Percentiles rank a stretch among this genome's conserved stretches.
Evolutionary conservation across 92 coral and sea anemone species (phyloP).

Genomic region (Scolanthus callimorphus): DNA sequence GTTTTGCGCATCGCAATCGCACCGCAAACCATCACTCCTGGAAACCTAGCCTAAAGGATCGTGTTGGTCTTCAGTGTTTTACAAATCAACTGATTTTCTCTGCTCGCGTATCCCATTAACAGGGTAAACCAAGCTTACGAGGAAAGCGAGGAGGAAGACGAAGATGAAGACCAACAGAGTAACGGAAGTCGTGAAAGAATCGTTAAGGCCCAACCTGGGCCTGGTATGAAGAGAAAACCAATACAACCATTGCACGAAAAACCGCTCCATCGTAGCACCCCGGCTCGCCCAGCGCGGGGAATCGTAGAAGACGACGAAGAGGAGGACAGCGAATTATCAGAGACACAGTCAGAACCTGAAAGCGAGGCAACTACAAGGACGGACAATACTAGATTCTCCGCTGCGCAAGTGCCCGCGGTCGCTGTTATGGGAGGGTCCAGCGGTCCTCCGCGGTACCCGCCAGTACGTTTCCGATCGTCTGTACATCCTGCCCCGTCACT

Average conservation of each 20-base stretch:
- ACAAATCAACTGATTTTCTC: too few species aligned
- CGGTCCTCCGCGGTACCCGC: slow-evolving; percentile 83
- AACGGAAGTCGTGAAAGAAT: slow-evolving; percentile 35
- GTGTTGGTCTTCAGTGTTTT: too few species aligned
- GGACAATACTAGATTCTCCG: slow-evolving; percentile 68
- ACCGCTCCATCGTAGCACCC: slow-evolving; percentile 19
- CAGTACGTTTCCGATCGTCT: slow-evolving; percentile 93
- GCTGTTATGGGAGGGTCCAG: slow-evolving; percentile 95
- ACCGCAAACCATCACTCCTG: too few species aligned
- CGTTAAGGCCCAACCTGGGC: slow-evolving; percentile 28
- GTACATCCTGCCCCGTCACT: slow-evolving; percentile 89
- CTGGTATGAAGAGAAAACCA: slow-evolving; percentile 10
- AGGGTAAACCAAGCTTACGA: slow-evolving; percentile 58
- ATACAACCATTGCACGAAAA: background rate
- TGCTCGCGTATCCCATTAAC: background rate
- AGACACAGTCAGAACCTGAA: slow-evolving; percentile 47
- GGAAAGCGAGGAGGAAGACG: slow-evolving; percentile 64
- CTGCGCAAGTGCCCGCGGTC: slow-evolving; percentile 91
- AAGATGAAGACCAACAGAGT: slow-evolving; percentile 22
- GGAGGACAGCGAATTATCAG: slow-evolving; percentile 38
- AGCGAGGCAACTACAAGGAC: slow-evolving; percentile 50
- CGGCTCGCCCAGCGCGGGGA: slow-evolving; percentile 12
- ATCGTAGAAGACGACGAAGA: slow-evolving; percentile 42
- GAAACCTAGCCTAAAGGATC: too few species aligned
- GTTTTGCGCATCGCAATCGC: too few species aligned